Evolutionary conservation across 2,888 invertebrate species (phyloP).

Genomic region (Mythimna impura): DNA sequence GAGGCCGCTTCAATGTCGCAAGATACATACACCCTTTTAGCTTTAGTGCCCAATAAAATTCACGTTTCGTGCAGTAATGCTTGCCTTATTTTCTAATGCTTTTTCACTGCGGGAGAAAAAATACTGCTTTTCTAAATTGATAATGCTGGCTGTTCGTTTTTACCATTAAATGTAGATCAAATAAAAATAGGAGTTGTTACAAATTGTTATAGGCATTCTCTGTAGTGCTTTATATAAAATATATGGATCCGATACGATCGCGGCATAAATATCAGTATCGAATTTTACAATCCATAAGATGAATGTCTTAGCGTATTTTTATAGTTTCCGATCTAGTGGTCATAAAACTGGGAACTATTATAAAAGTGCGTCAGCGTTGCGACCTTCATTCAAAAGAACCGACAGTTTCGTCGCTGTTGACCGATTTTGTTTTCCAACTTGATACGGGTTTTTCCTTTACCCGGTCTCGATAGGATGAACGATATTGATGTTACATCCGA

Average conservation of each 20-base stretch:
- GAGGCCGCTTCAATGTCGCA: constrained; percentile 83
- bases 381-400: constrained; percentile 71
- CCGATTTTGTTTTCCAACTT: constrained; percentile 48
- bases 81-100: constrained; percentile 78
- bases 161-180: constrained; percentile 20
- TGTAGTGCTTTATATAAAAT: constrained; percentile 52
- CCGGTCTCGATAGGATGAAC: constrained; percentile 11
- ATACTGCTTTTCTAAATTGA: constrained; percentile 31
- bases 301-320: constrained; percentile 78
- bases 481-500: constrained; percentile 39
- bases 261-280: constrained; percentile 61
- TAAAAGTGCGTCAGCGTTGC: constrained; percentile 79
- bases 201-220: constrained; percentile 30
- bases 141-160: constrained; percentile 19
- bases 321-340: constrained; percentile 81
- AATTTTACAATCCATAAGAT: constrained; percentile 71
- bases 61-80: constrained; percentile 77
- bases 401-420: constrained; percentile 44
- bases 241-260: constrained; percentile 45
- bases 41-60: constrained; percentile 86
- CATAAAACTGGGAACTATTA: constrained; percentile 78
- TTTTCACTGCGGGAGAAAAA: constrained; percentile 46
- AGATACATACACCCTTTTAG: constrained; percentile 84
- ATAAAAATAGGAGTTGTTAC: constrained; percentile 39
- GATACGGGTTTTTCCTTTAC: constrained; percentile 31